A percentile compares a stretch with the other conserved stretches of the same genome.
Conservation (phyloP, 2,888 invertebrate species). For the Scelioninae gen. 1 region DNA sequence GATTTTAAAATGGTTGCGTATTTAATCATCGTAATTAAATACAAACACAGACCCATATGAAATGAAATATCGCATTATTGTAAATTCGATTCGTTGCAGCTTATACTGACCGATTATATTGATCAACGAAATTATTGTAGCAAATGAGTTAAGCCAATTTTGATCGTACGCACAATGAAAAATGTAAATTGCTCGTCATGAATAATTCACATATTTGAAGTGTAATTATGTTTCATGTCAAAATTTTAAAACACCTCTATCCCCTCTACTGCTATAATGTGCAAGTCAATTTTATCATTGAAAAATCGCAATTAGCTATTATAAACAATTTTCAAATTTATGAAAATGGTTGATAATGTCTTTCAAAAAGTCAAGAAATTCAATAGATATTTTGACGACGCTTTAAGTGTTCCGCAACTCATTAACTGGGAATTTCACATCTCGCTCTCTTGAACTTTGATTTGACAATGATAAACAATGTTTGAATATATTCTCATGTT, state of each 20-base stretch:
- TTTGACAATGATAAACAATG: no score
- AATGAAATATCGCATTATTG: constrained; percentile 61
- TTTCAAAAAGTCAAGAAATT: no score
- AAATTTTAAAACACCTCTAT: constrained; percentile 3
- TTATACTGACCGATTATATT: constrained; percentile 47
- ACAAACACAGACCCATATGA: constrained; percentile 39
- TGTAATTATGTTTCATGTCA: constrained; percentile 33
- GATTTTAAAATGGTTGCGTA: constrained; percentile 50
- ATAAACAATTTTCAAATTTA: no score
- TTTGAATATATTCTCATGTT: no score
- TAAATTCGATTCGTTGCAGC: constrained; percentile 45
- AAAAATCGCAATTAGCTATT: no score
- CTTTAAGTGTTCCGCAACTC: no score
- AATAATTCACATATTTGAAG: constrained; percentile 45
- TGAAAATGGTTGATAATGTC: no score
- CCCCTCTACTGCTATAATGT: no score
- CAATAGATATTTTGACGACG: no score
- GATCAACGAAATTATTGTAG: constrained; percentile 42
- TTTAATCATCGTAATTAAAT: constrained; percentile 66
- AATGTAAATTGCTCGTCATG: constrained; percentile 41
- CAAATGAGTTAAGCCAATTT: constrained; percentile 48
- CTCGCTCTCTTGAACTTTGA: no score
- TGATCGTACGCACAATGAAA: constrained; percentile 34
- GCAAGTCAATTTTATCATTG: no score
- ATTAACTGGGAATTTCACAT: no score